Evolutionary conservation across 1,140 invertebrate species (phyloP), one percentile per base, ranked within the genome.

Genomic region (Sycophila sp.): DNA sequence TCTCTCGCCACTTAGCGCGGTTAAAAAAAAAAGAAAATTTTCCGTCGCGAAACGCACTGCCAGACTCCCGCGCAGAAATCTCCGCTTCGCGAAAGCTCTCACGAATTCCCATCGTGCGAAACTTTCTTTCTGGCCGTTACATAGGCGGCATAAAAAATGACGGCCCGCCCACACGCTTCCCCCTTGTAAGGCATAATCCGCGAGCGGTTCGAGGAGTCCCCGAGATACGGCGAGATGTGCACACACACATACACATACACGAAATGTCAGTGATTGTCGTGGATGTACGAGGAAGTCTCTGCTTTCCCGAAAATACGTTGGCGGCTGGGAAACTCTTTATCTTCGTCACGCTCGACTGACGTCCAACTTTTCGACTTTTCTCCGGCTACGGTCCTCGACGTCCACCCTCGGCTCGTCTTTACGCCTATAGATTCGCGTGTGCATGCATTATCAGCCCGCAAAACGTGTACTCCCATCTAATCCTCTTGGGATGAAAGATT

Each of bases 311-410:
- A 62, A 49, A 45, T 30, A 7, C 26, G 58, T 26, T 26, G 11
- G 10, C 22, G 4, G n/a, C 10, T 24, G 42, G 5, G 19, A 24
- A 32, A 22, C 72, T 75, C 71, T 71, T 71, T 72, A 68, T 75
- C 73, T 73, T 71, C 73, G 58, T 64, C 49, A 53, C 42, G 60
- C 26, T 63, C 56, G 66, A 72, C 75, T 73, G 72, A 60, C 62
- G 62, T 72, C 40, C 72, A 73, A 76, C 75, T 76, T 75, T 70
- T 64, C 71, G 71, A 73, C 73, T 76, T 26, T 26, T 22, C 30
- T 47, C 56, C 17, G 36, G 5, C 38, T 8, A 19, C 51, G 0
- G 5, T n/a, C 40, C 4, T 7, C 51, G n/a, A 28, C 51, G 30
- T 13, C 26, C 15, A 34, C 4, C 28, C 28, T 34, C 30, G 30